phyloP scores from a whole-genome alignment of 2,888 invertebrate genomes.

The Tolmerus cingulatus region DNA sequence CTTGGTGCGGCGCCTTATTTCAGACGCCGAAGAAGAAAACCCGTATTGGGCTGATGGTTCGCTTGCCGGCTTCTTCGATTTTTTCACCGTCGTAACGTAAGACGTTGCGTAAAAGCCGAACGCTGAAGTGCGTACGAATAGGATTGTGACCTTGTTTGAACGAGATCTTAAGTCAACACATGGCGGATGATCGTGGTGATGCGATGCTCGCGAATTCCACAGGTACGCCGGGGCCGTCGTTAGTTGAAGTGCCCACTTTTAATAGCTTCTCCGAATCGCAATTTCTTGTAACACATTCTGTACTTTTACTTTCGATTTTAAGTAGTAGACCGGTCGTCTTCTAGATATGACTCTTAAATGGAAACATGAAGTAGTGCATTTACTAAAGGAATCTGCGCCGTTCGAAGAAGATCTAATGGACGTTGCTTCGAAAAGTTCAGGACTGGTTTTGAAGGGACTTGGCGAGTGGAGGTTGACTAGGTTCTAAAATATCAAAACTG shows the following conservation, averaged over 20 bases:
- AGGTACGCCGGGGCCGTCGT: not conserved
- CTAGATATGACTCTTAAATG: not conserved
- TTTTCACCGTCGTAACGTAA: not conserved
- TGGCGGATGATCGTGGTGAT: not conserved
- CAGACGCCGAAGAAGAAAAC: not conserved
- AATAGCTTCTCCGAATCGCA: not conserved
- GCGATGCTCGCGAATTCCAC: not conserved
- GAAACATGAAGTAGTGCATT: not conserved
- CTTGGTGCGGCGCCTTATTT: not conserved
- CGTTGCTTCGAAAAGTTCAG: not conserved
- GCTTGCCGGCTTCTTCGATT: not conserved
- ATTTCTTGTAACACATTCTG: not conserved
- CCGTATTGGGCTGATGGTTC: not conserved
- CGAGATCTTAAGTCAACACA: conserved; percentile 3
- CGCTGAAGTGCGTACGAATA: not conserved
- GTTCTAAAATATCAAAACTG: not conserved
- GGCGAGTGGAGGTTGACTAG: not conserved
- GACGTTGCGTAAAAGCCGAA: not conserved
- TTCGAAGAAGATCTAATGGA: not conserved
- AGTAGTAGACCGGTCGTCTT: not conserved
- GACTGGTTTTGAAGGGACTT: not conserved
- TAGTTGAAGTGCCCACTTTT: not conserved
- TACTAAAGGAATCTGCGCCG: not conserved
- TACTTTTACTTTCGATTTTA: not conserved
- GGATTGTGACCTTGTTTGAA: conserved; percentile 11